These are phyloP conservation scores for Triops longicaudatus DNA, from an alignment of 1,140 invertebrate genomes.

Conservation along the genomic window DNA sequence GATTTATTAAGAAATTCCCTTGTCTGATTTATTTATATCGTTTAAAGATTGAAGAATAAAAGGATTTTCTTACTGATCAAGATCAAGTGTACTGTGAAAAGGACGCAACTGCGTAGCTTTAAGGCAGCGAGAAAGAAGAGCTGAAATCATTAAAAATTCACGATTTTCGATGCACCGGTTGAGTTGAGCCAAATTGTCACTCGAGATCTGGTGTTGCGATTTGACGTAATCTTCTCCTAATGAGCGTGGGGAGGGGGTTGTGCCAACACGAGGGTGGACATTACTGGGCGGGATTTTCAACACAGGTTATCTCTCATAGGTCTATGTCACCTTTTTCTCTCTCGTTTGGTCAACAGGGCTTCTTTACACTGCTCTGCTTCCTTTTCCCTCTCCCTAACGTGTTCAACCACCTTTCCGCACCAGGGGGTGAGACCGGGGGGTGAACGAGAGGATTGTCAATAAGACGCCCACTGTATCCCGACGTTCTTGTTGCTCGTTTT, in stretches of 20 bases:
- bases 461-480: background rate
- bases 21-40: too few relatives aligned
- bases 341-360: background rate
- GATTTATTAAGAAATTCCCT: too few relatives aligned
- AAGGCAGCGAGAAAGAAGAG: too few relatives aligned
- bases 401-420: background rate
- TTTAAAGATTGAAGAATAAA: too few relatives aligned
- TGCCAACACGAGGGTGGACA: background rate
- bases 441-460: background rate
- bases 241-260: background rate
- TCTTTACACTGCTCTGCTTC: background rate
- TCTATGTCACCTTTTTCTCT: background rate
- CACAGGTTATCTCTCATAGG: background rate
- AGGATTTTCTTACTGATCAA: too few relatives aligned
- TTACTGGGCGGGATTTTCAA: background rate
- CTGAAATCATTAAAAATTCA: too few relatives aligned
- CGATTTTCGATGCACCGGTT: too few relatives aligned
- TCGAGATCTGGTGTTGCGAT: background rate
- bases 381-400: background rate
- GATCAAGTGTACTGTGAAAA: too few relatives aligned
- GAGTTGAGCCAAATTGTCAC: background rate
- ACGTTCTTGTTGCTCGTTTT: background rate
- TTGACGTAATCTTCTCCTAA: background rate
- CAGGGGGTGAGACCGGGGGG: background rate
- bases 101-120: too few relatives aligned